Evolutionary conservation across 2,888 invertebrate genomes (phyloP), one percentile per base, ranked within the genome.

Genomic region (Mycogona germanica): DNA sequence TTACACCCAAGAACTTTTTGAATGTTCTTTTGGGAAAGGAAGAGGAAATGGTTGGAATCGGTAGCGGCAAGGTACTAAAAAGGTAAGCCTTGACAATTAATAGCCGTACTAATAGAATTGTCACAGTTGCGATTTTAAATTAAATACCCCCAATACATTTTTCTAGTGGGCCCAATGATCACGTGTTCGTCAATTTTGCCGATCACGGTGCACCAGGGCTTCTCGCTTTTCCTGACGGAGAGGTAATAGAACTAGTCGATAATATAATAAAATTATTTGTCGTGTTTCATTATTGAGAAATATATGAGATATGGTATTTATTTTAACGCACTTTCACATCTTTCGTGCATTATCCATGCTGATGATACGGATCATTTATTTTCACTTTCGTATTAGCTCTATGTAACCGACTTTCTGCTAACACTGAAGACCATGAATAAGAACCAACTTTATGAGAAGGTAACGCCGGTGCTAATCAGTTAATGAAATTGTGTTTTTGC

Each of bases 131-230:
- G 35, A 29, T 29, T 21, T 14, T 29, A 17, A 9, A 29, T 30
- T 25, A 12, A 37, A 28, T 53, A 53, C 30, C 48, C 41, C 17
- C 17, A 19, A 52, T 49, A 19, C 45, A 23, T 54, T 46, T 55
- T 55, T 51, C 58, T 59, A 77, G 77, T 66, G 76, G 74, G 21
- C 71, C 74, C 6, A 68, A 76, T 58, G 78, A 79, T 63, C 70
- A 74, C 60, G 66, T 79, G 19, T 79, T 79, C 66, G 71, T 79
- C 44, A 76, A 76, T 66, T 78, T 78, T 68, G 74, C 73, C 30
- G 78, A 79, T 63, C 79, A 79, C 64, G 79, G 79, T 44, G 76
- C 73, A 17, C 72, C 74, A 12, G 77, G 77, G 7, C 60, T 78
- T 29, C 64, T 79, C 32, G 73, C 71, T 2, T 78, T 77, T 64